phyloP scores from a whole-genome alignment of 2,888 invertebrate genomes.

The Leucophora obtusa region DNA sequence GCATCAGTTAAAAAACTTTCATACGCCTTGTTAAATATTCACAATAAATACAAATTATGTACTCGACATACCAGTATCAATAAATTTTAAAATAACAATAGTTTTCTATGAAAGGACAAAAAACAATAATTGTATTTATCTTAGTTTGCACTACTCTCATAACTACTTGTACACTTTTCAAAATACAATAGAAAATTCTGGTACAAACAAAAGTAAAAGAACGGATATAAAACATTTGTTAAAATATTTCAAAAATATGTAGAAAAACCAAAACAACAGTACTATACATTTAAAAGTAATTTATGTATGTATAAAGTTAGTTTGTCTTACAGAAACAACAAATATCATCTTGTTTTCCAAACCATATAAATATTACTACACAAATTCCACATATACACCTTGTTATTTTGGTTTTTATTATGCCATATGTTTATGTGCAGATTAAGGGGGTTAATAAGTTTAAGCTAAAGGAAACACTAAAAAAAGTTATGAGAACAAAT shows the following conservation, averaged over 20 bases:
- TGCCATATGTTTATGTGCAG: background rate
- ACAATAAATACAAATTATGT: too few relatives aligned
- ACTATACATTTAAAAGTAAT: background rate
- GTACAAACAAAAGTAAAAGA: background rate
- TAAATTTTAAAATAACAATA: too few relatives aligned
- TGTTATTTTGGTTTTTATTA: background rate
- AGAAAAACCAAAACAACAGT: background rate
- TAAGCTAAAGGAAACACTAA: too few relatives aligned
- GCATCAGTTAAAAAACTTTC: too few relatives aligned
- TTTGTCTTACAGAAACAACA: background rate
- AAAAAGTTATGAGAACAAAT: too few relatives aligned
- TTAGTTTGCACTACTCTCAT: too few relatives aligned
- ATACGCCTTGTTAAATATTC: too few relatives aligned
- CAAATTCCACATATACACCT: background rate
- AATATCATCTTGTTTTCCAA: background rate
- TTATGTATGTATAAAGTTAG: background rate
- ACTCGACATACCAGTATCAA: too few relatives aligned
- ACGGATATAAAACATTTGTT: background rate
- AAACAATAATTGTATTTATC: too few relatives aligned
- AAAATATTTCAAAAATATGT: background rate
- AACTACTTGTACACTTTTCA: background rate
- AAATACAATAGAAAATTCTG: background rate
- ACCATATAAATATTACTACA: background rate
- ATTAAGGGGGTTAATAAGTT: too few relatives aligned
- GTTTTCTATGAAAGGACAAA: too few relatives aligned